Evolutionary conservation across 1,140 invertebrate genomes (phyloP).

Genomic region (Papilio helenus): DNA sequence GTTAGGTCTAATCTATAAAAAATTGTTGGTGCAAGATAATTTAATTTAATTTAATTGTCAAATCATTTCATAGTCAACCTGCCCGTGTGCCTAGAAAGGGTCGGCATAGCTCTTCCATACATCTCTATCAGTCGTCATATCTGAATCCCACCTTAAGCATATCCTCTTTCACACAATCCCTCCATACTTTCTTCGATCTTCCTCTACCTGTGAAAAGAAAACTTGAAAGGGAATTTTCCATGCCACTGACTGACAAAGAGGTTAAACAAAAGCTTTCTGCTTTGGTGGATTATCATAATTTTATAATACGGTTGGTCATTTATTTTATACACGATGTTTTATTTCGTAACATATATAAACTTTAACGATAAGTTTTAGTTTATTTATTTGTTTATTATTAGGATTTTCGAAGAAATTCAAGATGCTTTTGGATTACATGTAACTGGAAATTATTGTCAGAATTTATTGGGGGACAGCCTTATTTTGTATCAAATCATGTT

Average conservation of each 20-base stretch:
- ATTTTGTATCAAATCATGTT: constrained; percentile 61
- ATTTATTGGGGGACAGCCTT: constrained; percentile 61
- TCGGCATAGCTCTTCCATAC: too few relatives aligned
- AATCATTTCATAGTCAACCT: too few relatives aligned
- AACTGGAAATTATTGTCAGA: constrained; percentile 58
- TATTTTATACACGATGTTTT: not conserved
- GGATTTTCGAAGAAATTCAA: constrained; percentile 55
- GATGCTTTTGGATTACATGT: constrained; percentile 58
- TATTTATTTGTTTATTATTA: constrained; percentile 41
- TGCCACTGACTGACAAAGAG: constrained; percentile 44
- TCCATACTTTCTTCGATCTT: too few relatives aligned
- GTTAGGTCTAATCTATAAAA: too few relatives aligned
- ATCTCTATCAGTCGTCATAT: too few relatives aligned
- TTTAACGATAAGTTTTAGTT: not conserved
- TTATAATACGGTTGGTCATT: constrained; percentile 54
- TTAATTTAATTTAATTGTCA: too few relatives aligned
- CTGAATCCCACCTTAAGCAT: too few relatives aligned
- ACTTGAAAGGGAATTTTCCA: constrained; percentile 45
- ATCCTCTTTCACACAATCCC: too few relatives aligned
- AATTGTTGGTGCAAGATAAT: too few relatives aligned
- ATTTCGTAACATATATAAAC: not conserved
- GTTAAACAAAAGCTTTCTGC: constrained; percentile 46
- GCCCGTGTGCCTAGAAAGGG: too few relatives aligned
- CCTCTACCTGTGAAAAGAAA: too few relatives aligned
- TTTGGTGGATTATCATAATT: constrained; percentile 57